These are phyloP conservation scores for Neomorphus geoffroyi DNA, from an alignment of 2,797 vertebrate species.

Conservation along the genomic window DNA sequence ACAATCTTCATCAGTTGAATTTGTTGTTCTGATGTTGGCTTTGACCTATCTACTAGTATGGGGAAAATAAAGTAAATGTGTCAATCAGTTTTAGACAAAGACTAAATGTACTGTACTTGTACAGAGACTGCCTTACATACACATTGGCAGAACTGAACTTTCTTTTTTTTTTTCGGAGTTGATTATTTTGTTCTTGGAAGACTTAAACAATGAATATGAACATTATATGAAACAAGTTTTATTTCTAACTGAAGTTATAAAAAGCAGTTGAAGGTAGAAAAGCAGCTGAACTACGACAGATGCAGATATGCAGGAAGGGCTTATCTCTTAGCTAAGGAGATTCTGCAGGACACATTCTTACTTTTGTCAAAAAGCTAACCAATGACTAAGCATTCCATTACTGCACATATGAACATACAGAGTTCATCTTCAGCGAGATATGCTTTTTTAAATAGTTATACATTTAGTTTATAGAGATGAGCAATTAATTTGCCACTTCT, in stretches of 20 bases:
- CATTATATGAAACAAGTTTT: not conserved
- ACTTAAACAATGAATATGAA: not conserved
- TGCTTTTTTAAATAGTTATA: not conserved
- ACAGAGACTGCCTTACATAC: not conserved
- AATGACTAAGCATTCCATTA: not conserved
- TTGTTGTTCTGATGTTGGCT: not conserved
- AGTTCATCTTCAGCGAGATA: not conserved
- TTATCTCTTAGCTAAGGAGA: not conserved
- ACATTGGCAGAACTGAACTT: not conserved
- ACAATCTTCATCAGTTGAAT: not conserved
- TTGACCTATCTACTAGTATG: not conserved
- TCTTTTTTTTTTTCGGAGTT: not conserved
- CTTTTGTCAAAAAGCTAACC: not conserved
- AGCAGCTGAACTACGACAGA: not conserved
- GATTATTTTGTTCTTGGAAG: not conserved
- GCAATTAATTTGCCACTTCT: not conserved
- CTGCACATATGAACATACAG: not conserved
- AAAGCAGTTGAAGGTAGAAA: not conserved
- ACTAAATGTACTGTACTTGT: not conserved
- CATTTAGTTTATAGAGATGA: not conserved
- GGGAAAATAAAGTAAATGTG: not conserved
- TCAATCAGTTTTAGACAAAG: not conserved
- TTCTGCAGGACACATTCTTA: not conserved
- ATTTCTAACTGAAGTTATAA: not conserved
- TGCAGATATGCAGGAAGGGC: not conserved